Conservation (phyloP, 2,797 vertebrate genomes). For the Macrochelys suwanniensis region DNA sequence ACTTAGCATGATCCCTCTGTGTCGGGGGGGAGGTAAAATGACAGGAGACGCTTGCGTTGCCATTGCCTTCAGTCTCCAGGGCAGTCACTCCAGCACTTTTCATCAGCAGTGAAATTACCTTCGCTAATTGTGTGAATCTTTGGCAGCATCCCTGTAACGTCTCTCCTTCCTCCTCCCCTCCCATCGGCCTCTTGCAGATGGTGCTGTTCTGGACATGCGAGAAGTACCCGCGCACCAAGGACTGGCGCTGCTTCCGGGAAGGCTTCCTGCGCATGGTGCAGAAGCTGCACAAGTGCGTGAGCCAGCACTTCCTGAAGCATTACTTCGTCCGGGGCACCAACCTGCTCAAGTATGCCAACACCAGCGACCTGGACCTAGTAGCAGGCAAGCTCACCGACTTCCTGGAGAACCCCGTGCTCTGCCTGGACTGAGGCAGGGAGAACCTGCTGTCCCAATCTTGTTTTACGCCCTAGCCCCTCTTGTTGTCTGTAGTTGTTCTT, state of each 20-base stretch:
- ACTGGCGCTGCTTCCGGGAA: constrained; percentile 82
- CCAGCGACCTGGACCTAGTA: constrained; percentile 82
- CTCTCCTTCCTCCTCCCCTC: background rate
- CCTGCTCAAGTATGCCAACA: constrained; percentile 84
- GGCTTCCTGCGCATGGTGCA: constrained; percentile 83
- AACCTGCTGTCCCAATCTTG: fast-evolving
- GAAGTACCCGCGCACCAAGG: constrained; percentile 84
- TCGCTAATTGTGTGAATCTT: constrained; percentile 62
- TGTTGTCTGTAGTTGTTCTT: constrained; percentile 1
- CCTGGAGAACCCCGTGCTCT: constrained; percentile 78
- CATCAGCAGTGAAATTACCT: constrained; percentile 46
- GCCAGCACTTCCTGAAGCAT: constrained; percentile 86
- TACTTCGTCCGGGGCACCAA: constrained; percentile 86
- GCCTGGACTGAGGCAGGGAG: constrained; percentile 68
- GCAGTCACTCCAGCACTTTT: background rate
- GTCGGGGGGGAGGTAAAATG: background rate
- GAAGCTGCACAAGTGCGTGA: constrained; percentile 87
- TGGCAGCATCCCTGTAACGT: constrained; percentile 51
- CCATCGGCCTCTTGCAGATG: constrained; percentile 78
- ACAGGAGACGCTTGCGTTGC: background rate
- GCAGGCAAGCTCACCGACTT: constrained; percentile 84
- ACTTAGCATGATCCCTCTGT: background rate
- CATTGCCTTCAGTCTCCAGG: background rate
- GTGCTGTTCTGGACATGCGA: constrained; percentile 91
- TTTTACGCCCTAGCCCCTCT: background rate